Conservation (phyloP, 2,797 vertebrate species). For the Platyrinchus mystaceus region DNA sequence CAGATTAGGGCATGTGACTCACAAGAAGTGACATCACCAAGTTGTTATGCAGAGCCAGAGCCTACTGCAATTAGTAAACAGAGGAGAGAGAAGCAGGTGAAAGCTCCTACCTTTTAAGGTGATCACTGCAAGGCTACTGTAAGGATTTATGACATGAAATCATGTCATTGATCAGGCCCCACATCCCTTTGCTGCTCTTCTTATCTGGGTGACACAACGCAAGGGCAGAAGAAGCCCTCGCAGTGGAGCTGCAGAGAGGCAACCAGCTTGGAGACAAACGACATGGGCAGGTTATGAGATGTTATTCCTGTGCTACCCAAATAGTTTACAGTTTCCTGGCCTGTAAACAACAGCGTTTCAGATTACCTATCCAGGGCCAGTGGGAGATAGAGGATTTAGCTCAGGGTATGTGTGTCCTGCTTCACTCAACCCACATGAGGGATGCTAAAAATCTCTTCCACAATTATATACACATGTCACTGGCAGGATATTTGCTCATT, state of each 20-base stretch:
- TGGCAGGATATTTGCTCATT: background rate
- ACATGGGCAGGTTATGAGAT: background rate
- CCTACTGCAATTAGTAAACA: background rate
- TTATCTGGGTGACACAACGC: background rate
- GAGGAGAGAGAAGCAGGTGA: background rate
- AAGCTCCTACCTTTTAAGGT: background rate
- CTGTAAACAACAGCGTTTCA: background rate
- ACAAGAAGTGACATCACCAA: background rate
- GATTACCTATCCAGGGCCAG: background rate
- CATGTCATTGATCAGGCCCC: background rate
- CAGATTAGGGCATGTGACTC: background rate
- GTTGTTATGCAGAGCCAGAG: background rate
- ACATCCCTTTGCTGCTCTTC: background rate
- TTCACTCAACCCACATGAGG: background rate
- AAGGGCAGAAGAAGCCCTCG: background rate
- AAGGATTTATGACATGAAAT: background rate
- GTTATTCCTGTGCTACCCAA: background rate
- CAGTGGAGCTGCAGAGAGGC: background rate
- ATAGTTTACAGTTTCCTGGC: background rate
- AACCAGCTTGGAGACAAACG: background rate
- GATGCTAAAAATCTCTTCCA: background rate
- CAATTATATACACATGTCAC: background rate
- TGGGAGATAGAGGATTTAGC: background rate
- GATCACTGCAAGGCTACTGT: background rate
- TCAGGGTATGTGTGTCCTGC: background rate